Evolutionary conservation across 1,140 invertebrate species (phyloP).

Genomic region (Drosophila cardini): DNA sequence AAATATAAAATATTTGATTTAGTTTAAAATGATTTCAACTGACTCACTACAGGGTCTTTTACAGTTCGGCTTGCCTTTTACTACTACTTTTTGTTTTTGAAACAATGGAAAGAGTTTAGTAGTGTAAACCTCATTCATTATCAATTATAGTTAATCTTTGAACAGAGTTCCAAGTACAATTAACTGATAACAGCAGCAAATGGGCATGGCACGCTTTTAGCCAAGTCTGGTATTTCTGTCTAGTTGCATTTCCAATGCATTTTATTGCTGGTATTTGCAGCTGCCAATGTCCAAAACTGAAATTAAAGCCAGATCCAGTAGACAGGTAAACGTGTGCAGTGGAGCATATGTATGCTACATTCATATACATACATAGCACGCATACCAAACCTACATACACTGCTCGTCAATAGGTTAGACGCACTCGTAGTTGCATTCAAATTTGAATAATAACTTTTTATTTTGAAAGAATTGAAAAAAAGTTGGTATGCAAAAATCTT

Average conservation of each 20-base stretch:
- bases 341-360: constrained; percentile 24
- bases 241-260: constrained; percentile 12
- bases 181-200: neutral
- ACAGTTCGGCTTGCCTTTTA: no score
- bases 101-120: no score
- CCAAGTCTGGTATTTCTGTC: constrained; percentile 7
- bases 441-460: no score
- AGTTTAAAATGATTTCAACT: no score
- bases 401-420: no score
- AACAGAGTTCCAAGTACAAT: constrained; percentile 4
- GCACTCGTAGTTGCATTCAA: no score
- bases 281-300: constrained; percentile 37
- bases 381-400: neutral
- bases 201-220: constrained; percentile 2
- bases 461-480: no score
- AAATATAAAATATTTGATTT: no score
- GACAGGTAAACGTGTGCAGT: constrained; percentile 43
- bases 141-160: constrained; percentile 5
- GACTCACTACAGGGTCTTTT: no score
- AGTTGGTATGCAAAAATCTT: no score
- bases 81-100: no score
- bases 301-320: constrained; percentile 25
- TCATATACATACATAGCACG: neutral
- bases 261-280: constrained; percentile 27
- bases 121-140: no score